Evolutionary conservation across 2,797 vertebrate species (phyloP), one percentile per base, ranked within the genome.

Genomic region (Helicolenus hilgendorfi): DNA sequence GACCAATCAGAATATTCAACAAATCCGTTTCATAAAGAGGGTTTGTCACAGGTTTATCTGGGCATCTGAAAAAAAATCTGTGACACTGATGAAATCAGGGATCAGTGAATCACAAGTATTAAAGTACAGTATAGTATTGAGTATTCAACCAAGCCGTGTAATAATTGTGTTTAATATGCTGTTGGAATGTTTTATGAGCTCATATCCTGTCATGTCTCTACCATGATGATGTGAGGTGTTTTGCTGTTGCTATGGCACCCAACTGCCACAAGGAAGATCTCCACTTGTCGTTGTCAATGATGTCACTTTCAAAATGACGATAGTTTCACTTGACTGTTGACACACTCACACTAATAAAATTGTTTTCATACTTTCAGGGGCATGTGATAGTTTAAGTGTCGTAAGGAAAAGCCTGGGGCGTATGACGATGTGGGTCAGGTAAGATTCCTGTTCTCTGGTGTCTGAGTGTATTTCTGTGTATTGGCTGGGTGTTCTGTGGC

Each of bases 231-330:
- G 27, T 33, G 33, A 60, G 10, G 24, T 45, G 65, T 84, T 85
- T 76, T 63, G 4, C 9, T 27, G n/a, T 33, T 63, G 59, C 76
- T 55, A 7, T 26, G 56, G 70, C 36, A 67, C 45, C 11, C 15
- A 3, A 11, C n/a, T 36, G 24, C 36, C 20, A 7, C 41, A 62
- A 18, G 26, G 1, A 15, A 69, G 3, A 18, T 41, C 2, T 45
- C 1, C 0, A 53, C 71, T 18, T 35, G 38, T 81, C 59, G 65
- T 3, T 18, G 1, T 72, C 14, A 53, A 14, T 72, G 65, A 84
- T 72, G 27, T 87, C 72, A 87, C 14, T 85, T 76, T 88, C 11
- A n/a, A 60, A 80, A 67, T 59, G n/a, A 68, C n/a, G 6, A 1
- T 11, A 5, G 49, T 79, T 83, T 85, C 68, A 70, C 26, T 70